Evolutionary conservation across 2,113 vertebrate genomes (phyloP).

Genomic region (Uria lomvia): DNA sequence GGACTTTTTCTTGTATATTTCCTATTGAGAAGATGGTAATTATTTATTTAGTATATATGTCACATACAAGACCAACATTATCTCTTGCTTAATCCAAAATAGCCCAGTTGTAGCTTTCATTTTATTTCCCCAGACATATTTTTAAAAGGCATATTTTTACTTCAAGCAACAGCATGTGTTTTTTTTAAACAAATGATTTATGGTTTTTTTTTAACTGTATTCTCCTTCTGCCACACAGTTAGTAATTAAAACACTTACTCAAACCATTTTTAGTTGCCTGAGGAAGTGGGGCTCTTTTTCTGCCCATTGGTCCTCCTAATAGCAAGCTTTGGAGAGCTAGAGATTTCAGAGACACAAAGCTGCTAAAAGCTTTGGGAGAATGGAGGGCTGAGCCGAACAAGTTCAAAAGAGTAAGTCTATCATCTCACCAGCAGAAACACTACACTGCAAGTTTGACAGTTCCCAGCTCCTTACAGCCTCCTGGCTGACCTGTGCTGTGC

Average conservation of each 20-base stretch:
- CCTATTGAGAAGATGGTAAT: not conserved
- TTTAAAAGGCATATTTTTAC: not conserved
- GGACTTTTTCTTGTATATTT: not conserved
- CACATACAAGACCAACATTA: not conserved
- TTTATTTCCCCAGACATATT: not conserved
- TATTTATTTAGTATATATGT: not conserved
- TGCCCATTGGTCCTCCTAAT: rapidly evolving
- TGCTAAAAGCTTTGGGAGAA: not conserved
- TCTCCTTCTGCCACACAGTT: not conserved
- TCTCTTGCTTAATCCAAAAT: not conserved
- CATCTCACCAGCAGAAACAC: not conserved
- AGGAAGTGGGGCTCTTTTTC: not conserved
- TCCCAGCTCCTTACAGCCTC: not conserved
- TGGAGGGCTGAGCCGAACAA: not conserved
- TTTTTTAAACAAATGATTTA: not conserved
- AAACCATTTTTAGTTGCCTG: not conserved
- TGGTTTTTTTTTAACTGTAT: not conserved
- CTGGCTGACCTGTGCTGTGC: rapidly evolving
- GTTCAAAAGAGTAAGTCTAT: not conserved
- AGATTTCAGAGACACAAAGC: not conserved
- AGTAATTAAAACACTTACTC: not conserved
- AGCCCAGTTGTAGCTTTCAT: not conserved
- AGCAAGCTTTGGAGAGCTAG: not conserved
- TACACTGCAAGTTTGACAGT: rapidly evolving
- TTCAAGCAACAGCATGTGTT: not conserved